Percentiles rank a stretch among this genome's conserved stretches.
These are phyloP conservation scores for Oncorhynchus kisutch DNA, from an alignment of 2,113 vertebrate species.

Conservation along the genomic window DNA sequence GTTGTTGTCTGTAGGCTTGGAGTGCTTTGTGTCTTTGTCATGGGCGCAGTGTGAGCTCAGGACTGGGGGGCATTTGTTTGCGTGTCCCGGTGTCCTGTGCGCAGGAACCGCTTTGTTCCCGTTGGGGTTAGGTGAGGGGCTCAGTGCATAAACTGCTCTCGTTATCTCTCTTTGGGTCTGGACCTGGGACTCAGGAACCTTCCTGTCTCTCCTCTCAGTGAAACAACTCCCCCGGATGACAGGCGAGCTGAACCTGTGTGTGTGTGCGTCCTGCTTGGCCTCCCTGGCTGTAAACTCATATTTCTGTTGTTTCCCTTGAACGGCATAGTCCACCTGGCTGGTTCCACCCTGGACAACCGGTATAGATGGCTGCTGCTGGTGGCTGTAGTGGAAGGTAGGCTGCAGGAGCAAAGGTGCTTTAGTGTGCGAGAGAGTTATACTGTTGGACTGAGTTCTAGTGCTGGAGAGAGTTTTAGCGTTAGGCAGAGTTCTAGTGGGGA, in stretches of 20 bases:
- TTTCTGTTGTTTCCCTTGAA: constrained; percentile 65
- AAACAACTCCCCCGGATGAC: constrained; percentile 72
- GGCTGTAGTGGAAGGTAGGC: constrained; percentile 87
- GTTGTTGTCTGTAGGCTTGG: constrained; percentile 69
- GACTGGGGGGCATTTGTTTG: constrained; percentile 77
- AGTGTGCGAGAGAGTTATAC: constrained; percentile 51
- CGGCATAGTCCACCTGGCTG: constrained; percentile 49
- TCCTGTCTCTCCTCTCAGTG: constrained; percentile 75
- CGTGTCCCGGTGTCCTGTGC: constrained; percentile 81
- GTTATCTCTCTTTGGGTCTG: constrained; percentile 69
- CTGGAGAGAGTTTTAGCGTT: too few species aligned
- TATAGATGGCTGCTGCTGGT: constrained; percentile 67
- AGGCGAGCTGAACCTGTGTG: constrained; percentile 59
- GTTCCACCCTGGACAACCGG: constrained; percentile 24
- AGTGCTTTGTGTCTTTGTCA: constrained; percentile 73
- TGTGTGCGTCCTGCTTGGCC: constrained; percentile 66
- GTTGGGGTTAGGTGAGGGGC: constrained; percentile 81
- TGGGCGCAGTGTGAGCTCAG: constrained; percentile 76
- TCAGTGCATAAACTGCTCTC: constrained; percentile 75
- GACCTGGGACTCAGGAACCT: constrained; percentile 64
- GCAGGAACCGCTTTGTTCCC: constrained; percentile 82
- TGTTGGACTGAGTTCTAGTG: constrained; percentile 1
- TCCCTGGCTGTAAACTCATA: constrained; percentile 71
- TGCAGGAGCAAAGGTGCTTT: constrained; percentile 81
- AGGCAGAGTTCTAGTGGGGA: constrained; percentile 47